Evolutionary conservation across 2,797 vertebrate genomes (phyloP), one percentile per base, ranked within the genome.

Genomic region (Anniella stebbinsi): DNA sequence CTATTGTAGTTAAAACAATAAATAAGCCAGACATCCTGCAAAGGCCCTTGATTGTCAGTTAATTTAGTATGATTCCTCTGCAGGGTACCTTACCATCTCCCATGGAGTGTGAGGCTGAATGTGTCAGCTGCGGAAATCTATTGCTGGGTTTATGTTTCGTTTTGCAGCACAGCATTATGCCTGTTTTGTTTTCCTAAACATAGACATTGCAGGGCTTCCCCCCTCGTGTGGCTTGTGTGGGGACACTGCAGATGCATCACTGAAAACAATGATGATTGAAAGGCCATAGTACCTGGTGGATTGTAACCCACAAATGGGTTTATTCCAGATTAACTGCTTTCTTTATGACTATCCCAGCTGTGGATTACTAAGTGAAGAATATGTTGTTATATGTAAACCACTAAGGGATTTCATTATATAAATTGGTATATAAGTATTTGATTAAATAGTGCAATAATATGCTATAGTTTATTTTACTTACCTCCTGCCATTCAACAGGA

Each of bases 1-100:
- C 88, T 80, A 63, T 25, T n/a, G 30, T 54, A 81, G 51, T 51
- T 94, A 89, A 90, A 89, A 91, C 48, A 81, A 85, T 86, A 21
- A 90, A 89, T 93, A 89, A 93, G 87, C 51, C 0, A 0, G 5
- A 88, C 69, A 45, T 94, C 78, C 92, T 92, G 80, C 88, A 94
- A 93, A 92, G 92, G 67, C 75, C 41, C 84, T 89, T 2, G 33
- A 86, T 90, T 86, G 13, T 88, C 84, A 90, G 60, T 67, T 96
- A 92, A 95, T 89, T 91, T 92, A 81, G 86, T 69, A 87, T 91
- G 92, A 81, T 38, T 88, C 80, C 82, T 93, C 82, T 87, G 84
- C 76, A 81, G 80, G 76, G 92, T 88, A 83, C 89, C 91, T 41
- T 72, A 86, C 86, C 86, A 75, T 93, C 54, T 85, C 23, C 76